phyloP scores from a whole-genome alignment of 2,113 vertebrate genomes.

The Ailurus styani region DNA sequence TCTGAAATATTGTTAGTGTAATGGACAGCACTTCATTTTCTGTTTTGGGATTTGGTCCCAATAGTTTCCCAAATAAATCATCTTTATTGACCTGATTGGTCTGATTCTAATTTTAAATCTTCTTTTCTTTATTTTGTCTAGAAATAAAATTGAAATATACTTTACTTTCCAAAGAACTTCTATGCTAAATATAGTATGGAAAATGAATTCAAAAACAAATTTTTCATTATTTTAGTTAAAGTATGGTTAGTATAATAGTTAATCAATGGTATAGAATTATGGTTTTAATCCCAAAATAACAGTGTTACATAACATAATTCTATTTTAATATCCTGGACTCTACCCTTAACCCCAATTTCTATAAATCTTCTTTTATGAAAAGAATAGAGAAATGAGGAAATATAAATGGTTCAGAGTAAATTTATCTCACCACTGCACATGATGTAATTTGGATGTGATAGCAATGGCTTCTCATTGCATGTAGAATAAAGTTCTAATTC shows the following conservation, averaged over 20 bases:
- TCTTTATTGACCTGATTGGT: background rate
- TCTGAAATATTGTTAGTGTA: slow-evolving; percentile 60
- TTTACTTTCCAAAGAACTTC: background rate
- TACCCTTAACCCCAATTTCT: background rate
- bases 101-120: slow-evolving; percentile 29
- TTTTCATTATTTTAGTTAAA: slow-evolving; percentile 37
- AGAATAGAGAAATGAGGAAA: background rate
- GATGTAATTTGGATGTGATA: background rate
- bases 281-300: slow-evolving; percentile 32
- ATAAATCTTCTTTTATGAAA: background rate
- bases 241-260: background rate
- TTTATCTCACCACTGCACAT: background rate
- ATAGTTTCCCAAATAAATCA: slow-evolving; percentile 18
- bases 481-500: background rate
- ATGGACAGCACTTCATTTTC: slow-evolving; percentile 39
- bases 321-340: background rate
- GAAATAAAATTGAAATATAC: slow-evolving; percentile 13
- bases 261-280: background rate
- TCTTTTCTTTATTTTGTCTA: slow-evolving; percentile 6
- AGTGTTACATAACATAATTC: background rate
- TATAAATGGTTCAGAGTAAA: slow-evolving; percentile 3
- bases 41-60: slow-evolving; percentile 37
- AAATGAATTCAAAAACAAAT: slow-evolving; percentile 17
- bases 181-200: slow-evolving; percentile 27
- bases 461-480: background rate